Evolutionary conservation across 2,113 vertebrate genomes (phyloP), one percentile per base, ranked within the genome.

Genomic region (Cyanoramphus novaezelandiae): DNA sequence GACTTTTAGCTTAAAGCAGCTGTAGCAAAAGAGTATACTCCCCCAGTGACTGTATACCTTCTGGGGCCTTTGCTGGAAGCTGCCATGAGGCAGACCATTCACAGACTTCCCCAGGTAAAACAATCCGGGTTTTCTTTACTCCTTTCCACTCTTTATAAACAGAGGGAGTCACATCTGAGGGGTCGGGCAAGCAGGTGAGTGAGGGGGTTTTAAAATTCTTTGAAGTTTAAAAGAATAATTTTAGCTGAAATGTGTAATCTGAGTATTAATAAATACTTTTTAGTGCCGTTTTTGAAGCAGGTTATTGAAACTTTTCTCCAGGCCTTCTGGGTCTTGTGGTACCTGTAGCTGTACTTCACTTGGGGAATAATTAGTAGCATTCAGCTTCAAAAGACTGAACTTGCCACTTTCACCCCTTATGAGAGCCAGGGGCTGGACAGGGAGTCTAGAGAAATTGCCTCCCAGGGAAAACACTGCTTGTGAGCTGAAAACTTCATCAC

Each of bases 311-410:
- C 11, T 89, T 89, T 95, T 88, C 7, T 82, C 70, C 65, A 72
- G 9, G 3, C 69, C 89, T 53, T 69, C 72, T 46, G 70, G 13
- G 27, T 86, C 94, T 92, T 78, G 64, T 29, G 37, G 50, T 41
- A 80, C 53, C 74, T 83, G 77, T 68, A 77, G 49, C 59, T 77
- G 35, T 16, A 44, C 31, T 92, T 93, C 74, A 60, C 71, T 67
- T 10, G 8, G 76, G 69, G 64, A 95, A 91, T 92, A 95, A 93
- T 97, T 93, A 93, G 63, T 60, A 92, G 70, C 49, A 55, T 59
- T 63, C 85, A 72, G 60, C 75, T 96, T 94, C 74, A 81, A 82
- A 95, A 93, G 75, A 78, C 17, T 27, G 43, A 84, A 49, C 53
- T 74, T 2, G 0, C 79, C 49, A 65, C 41, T 91, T 88, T 64